A percentile compares a stretch with the other conserved stretches of the same genome.
Conservation (phyloP, 2,113 vertebrate genomes). For the Oncorhynchus masou region DNA sequence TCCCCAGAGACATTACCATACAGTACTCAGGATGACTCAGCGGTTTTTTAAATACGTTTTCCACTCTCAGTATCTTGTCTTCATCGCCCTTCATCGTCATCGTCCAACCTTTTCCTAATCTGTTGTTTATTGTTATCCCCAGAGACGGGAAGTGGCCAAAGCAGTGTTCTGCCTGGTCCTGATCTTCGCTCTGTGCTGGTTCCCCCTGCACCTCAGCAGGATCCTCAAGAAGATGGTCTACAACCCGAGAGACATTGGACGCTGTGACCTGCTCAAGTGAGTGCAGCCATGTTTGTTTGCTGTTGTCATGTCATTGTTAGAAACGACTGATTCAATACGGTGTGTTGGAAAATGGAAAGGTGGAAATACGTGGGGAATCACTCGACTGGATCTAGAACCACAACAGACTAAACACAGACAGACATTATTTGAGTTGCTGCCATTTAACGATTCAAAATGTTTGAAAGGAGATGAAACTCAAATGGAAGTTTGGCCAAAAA, state of each 20-base stretch:
- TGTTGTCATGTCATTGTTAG: not conserved
- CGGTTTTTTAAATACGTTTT: no score
- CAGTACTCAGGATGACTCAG: no score
- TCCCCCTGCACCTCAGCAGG: conserved; percentile 91
- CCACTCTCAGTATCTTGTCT: no score
- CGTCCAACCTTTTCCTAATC: not conserved
- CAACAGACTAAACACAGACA: not conserved
- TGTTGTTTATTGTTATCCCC: conserved; percentile 23
- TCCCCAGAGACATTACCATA: no score
- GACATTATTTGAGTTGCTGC: not conserved
- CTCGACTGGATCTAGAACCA: not conserved
- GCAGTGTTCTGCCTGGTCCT: conserved; percentile 96
- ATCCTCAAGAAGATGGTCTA: conserved; percentile 89
- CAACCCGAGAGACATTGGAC: conserved; percentile 62
- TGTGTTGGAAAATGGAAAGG: not conserved
- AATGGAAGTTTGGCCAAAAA: not conserved
- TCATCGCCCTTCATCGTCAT: no score
- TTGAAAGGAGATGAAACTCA: not conserved
- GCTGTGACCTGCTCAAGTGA: conserved; percentile 93
- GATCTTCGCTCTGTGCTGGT: conserved; percentile 98
- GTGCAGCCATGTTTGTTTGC: conserved; percentile 20
- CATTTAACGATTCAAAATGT: not conserved
- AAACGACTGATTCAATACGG: not conserved
- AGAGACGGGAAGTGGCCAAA: conserved; percentile 97
- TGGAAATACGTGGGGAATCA: not conserved